Conservation (phyloP, 2,888 invertebrate genomes). For the Parasteatoda lunata region DNA sequence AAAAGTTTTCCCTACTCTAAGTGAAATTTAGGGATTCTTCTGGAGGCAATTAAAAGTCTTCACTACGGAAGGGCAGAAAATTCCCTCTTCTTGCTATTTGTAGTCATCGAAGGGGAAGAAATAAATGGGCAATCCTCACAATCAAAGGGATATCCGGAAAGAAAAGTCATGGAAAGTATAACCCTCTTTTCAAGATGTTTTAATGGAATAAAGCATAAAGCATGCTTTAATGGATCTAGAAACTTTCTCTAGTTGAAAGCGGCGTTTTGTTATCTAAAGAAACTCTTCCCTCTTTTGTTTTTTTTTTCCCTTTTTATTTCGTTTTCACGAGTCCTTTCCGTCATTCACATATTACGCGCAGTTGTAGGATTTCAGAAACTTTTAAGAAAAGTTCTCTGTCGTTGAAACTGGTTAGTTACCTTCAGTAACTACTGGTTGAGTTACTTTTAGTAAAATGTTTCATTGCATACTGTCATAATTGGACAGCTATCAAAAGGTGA, state of each 20-base stretch:
- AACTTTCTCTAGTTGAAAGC: conserved; percentile 16
- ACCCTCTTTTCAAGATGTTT: conserved; percentile 28
- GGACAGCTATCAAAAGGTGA: too few relatives aligned
- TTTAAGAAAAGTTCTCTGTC: too few relatives aligned
- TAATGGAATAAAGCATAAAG: conserved; percentile 63
- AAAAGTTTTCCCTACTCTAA: conserved; percentile 25
- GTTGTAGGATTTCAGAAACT: too few relatives aligned
- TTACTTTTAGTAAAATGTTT: too few relatives aligned
- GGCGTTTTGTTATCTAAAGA: conserved; percentile 47
- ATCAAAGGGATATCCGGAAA: conserved; percentile 59
- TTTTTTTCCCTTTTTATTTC: conserved; percentile 5
- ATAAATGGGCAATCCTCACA: conserved; percentile 61
- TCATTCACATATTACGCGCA: conserved; percentile 31
- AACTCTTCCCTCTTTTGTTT: conserved; percentile 25
- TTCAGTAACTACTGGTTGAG: too few relatives aligned
- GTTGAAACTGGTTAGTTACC: too few relatives aligned
- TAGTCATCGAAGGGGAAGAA: conserved; percentile 63
- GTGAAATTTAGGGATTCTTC: conserved; percentile 1
- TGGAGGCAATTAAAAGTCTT: conserved; percentile 59
- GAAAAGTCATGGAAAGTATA: conserved; percentile 37
- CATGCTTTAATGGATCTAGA: conserved; percentile 54
- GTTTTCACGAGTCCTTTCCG: conserved; percentile 16
- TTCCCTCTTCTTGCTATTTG: conserved; percentile 59
- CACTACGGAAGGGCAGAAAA: conserved; percentile 35
- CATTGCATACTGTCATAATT: too few relatives aligned